Conservation (phyloP, 2,888 invertebrate species). For the Artemia sp. region DNA sequence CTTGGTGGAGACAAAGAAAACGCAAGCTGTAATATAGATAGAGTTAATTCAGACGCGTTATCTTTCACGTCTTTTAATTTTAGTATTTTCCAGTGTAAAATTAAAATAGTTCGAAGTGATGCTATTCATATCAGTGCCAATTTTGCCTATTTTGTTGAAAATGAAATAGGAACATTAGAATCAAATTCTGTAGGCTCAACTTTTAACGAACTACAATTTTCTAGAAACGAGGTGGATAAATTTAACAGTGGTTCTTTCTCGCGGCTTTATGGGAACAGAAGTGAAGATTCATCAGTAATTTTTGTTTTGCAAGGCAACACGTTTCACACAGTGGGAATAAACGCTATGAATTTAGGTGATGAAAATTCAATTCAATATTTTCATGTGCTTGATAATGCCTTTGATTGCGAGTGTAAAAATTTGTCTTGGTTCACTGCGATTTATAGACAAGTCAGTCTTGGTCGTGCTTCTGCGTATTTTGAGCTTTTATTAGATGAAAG, state of each 20-base stretch:
- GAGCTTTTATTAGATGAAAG: slow-evolving; percentile 3
- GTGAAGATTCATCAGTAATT: not conserved
- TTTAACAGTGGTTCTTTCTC: not conserved
- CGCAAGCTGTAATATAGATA: slow-evolving; percentile 5
- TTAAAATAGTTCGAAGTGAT: not conserved
- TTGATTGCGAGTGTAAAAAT: slow-evolving; percentile 13
- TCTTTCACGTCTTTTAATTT: not conserved
- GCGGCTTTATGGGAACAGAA: not conserved
- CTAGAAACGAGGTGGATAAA: not conserved
- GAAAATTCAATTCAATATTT: not conserved
- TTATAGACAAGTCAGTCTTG: not conserved
- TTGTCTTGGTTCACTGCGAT: not conserved
- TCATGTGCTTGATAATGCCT: slow-evolving; percentile 8
- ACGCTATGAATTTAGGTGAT: not conserved
- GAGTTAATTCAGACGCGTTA: not conserved
- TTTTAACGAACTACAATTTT: not conserved
- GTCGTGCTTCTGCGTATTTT: not conserved
- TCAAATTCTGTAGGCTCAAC: not conserved
- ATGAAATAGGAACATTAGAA: not conserved
- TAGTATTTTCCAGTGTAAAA: not conserved
- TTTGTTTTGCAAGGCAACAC: not conserved
- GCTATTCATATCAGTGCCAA: slow-evolving; percentile 6
- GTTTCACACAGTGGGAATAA: not conserved
- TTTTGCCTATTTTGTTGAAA: not conserved
- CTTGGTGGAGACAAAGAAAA: not conserved